These are phyloP conservation scores for Parazoanthus darwini DNA, from an alignment of 92 coral and sea anemone genomes.

Conservation along the genomic window DNA sequence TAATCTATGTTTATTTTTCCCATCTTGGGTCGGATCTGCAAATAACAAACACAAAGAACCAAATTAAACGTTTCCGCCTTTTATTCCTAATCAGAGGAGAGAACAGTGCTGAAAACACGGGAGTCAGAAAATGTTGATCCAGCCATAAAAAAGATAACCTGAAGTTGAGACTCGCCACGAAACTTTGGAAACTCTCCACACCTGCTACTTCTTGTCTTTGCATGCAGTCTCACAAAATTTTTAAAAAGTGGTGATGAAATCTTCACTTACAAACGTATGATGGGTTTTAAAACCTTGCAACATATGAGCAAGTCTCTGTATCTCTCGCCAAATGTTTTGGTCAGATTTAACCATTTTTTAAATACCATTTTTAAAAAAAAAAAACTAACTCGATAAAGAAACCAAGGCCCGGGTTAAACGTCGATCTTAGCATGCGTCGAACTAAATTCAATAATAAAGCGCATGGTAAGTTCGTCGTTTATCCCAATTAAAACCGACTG, in stretches of 20 bases:
- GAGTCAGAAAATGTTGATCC: background rate
- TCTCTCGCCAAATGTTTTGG: no score
- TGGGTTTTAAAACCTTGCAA: no score
- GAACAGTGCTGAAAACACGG: background rate
- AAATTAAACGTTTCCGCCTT: background rate
- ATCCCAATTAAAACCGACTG: no score
- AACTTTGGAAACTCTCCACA: no score
- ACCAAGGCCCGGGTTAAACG: no score
- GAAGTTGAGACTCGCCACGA: no score
- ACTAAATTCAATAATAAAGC: no score
- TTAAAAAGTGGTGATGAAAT: background rate
- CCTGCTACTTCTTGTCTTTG: no score
- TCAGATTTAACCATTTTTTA: background rate
- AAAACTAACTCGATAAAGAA: background rate
- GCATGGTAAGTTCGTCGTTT: no score
- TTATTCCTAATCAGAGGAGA: background rate
- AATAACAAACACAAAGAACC: slow-evolving; percentile 20
- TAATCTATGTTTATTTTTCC: slow-evolving; percentile 98
- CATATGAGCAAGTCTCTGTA: background rate
- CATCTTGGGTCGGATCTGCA: slow-evolving; percentile 97
- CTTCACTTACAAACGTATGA: background rate
- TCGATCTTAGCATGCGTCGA: no score
- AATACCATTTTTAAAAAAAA: background rate
- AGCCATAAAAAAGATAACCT: no score
- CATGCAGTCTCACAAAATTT: no score